These are phyloP conservation scores for Dolomedes plantarius DNA, from an alignment of 2,888 invertebrate genomes.

Conservation along the genomic window DNA sequence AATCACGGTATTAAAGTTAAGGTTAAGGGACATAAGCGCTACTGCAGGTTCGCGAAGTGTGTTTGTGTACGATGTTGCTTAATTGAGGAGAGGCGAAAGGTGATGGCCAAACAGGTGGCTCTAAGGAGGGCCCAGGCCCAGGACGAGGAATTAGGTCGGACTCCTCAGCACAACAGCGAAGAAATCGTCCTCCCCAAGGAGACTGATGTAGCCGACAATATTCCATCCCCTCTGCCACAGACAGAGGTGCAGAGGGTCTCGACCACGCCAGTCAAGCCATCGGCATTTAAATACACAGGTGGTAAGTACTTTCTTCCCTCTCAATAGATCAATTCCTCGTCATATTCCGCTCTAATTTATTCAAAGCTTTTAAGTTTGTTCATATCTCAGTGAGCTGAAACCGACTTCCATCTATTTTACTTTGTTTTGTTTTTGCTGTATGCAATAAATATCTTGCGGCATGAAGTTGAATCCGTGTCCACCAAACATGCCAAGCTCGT, in stretches of 20 bases:
- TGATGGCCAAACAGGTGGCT: conserved; percentile 83
- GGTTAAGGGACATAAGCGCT: conserved; percentile 89
- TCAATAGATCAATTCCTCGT: too few species aligned
- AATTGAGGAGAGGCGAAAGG: conserved; percentile 83
- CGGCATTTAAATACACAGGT: background rate
- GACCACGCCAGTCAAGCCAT: background rate
- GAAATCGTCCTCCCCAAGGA: background rate
- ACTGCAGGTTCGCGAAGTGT: conserved; percentile 90
- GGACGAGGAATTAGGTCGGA: conserved; percentile 32
- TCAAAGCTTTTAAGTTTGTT: too few species aligned
- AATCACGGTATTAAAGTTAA: conserved; percentile 92
- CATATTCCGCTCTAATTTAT: too few species aligned
- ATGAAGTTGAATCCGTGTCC: too few species aligned
- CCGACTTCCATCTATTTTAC: too few species aligned
- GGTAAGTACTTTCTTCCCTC: background rate
- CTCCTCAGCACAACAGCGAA: background rate
- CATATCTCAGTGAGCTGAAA: too few species aligned
- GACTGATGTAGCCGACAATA: too few species aligned
- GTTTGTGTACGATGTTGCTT: conserved; percentile 88
- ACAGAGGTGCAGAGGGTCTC: too few species aligned
- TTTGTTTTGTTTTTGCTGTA: too few species aligned
- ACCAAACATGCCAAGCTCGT: too few species aligned
- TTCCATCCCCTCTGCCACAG: too few species aligned
- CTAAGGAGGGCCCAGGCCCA: conserved; percentile 79
- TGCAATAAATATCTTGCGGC: too few species aligned